These are phyloP conservation scores for Popillia japonica DNA, from an alignment of 1,140 invertebrate species.

Conservation along the genomic window DNA sequence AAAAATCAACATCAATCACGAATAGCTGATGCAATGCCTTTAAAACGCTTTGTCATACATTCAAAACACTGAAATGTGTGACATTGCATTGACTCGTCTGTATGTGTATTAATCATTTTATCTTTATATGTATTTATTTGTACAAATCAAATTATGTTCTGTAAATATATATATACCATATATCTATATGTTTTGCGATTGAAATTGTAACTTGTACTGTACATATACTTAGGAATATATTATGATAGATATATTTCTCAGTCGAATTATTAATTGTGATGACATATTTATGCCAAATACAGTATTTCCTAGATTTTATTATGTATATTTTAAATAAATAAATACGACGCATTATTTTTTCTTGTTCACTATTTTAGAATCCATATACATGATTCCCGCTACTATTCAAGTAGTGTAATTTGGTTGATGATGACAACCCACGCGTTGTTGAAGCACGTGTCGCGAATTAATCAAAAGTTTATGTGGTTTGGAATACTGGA, in stretches of 20 bases:
- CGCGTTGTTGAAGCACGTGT: no score
- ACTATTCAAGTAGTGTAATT: no score
- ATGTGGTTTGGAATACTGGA: no score
- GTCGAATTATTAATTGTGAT: conserved; percentile 62
- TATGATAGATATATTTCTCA: conserved; percentile 46
- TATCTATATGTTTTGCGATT: conserved; percentile 2
- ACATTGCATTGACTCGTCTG: conserved; percentile 5
- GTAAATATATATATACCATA: conserved; percentile 20
- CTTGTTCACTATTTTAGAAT: neutral
- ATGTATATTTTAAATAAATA: conserved; percentile 62
- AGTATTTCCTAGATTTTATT: conserved; percentile 60
- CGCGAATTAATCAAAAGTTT: no score
- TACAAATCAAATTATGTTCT: conserved; percentile 1
- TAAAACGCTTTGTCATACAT: neutral
- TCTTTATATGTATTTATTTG: conserved; percentile 19
- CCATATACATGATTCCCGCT: neutral
- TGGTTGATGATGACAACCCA: no score
- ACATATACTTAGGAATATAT: conserved; percentile 34
- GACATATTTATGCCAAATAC: conserved; percentile 58
- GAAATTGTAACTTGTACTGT: conserved; percentile 12
- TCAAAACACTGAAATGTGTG: neutral
- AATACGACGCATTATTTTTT: conserved; percentile 17
- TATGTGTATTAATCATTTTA: neutral
- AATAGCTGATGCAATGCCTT: neutral
- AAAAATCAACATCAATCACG: neutral